phyloP scores from a whole-genome alignment of 2,797 vertebrate species.

The Cyprinella venusta region DNA sequence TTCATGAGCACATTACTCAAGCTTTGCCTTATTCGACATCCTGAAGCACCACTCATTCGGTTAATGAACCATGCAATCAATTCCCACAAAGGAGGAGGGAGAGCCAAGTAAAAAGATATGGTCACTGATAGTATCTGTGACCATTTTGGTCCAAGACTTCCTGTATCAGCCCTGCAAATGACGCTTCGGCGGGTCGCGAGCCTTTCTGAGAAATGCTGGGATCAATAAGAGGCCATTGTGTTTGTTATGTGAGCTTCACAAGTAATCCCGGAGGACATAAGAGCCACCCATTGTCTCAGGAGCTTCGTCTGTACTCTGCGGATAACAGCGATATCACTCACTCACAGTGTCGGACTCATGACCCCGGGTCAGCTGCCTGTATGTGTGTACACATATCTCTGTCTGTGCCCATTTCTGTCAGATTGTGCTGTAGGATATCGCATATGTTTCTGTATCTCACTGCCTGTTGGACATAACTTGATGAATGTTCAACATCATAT shows the following conservation, averaged over 20 bases:
- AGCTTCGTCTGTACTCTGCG: constrained; percentile 16
- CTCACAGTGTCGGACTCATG: constrained; percentile 25
- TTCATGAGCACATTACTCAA: constrained; percentile 40
- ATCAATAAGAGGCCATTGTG: constrained; percentile 59
- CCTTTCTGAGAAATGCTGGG: constrained; percentile 39
- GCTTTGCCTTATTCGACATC: constrained; percentile 33
- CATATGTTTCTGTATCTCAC: constrained; percentile 6
- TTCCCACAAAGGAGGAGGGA: constrained; percentile 25
- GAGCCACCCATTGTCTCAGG: constrained; percentile 41
- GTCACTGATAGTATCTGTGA: constrained; percentile 14
- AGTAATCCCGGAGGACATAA: constrained; percentile 50
- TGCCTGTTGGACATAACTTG: constrained; percentile 6
- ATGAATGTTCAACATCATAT: constrained; percentile 17
- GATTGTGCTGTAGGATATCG: background rate
- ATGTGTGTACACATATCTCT: constrained; percentile 25
- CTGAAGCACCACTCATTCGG: constrained; percentile 41
- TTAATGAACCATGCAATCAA: constrained; percentile 46
- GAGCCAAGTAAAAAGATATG: constrained; percentile 12
- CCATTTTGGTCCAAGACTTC: constrained; percentile 40
- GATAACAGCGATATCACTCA: constrained; percentile 45
- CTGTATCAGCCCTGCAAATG: constrained; percentile 31
- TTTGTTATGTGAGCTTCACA: constrained; percentile 49
- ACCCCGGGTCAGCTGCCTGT: constrained; percentile 9
- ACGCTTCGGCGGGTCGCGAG: constrained; percentile 9
- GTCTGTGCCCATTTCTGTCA: constrained; percentile 36